Base-by-base conservation (phyloP, 1,140 invertebrate genomes). In the Melitaea cinxia region DNA sequence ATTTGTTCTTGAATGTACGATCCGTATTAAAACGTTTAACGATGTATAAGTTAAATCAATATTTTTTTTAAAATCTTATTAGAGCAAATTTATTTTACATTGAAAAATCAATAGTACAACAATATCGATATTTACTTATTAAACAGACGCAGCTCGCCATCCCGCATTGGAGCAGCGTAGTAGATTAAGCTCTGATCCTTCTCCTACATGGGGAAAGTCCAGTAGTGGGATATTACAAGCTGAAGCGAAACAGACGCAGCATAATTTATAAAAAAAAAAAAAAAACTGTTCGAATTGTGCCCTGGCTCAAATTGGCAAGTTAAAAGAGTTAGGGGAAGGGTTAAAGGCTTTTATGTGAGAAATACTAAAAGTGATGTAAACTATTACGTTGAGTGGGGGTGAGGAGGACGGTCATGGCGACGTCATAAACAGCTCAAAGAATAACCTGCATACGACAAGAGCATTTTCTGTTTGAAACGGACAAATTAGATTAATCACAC, bases 401-500 rank as follows among this genome's bases (percentile, higher is more conserved):
- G 65, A 72, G 42, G 59, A 50, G 9, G n/a, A n/a, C n/a, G n/a
- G n/a, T n/a, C n/a, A n/a, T n/a, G n/a, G 47, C 4, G 60, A 61
- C 52, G 62, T 66, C 58, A 65, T 65, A 62, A 73, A 1, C 39
- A 45, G 70, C 67, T 59, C 63, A 78, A 84, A 83, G 75, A 81
- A 83, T 76, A 60, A 64, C 66, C 61, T 72, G 65, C 74, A 70
- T 72, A 71, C 63, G 70, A 67, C 60, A 58, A 72, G 72, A 78
- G 73, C 75, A 78, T 81, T 81, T 83, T 73, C 68, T 59, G 65
- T 72, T 75, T 76, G 70, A 84, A 85, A 84, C 77, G 75, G 74
- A 87, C 78, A 80, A 83, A 85, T 87, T 87, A 81, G 77, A 88
- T 88, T 86, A 85, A 88, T 88, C 76, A 80, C 72, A 77, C 77